Base-by-base conservation (phyloP, 2,797 vertebrate genomes). In the Diplodus sargus region DNA sequence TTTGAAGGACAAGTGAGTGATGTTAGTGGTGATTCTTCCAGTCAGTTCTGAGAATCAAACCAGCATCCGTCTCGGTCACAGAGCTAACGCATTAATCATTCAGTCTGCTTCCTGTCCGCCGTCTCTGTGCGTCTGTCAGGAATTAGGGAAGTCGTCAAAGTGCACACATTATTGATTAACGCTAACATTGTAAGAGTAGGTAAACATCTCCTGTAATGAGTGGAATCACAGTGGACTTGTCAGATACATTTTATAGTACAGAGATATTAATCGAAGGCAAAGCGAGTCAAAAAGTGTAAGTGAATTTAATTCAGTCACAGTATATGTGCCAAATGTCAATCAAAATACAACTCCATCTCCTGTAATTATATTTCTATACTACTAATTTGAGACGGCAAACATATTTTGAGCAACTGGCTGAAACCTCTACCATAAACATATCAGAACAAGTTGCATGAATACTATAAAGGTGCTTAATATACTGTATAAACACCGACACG, bases 1-100 rank as follows among this genome's bases (percentile, higher is more conserved):
- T 66, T 63, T 82, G 59, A 66, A 54, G 52, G 60, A 48, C 72
- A 68, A 65, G 62, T 70, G 77, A 77, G 66, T 62, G 56, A 82
- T 76, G 54, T 78, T 67, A 47, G 25, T 42, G 56, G 6, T 83
- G 56, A 77, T 69, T 78, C 54, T 52, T 56, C 15, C 22, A 56
- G 70, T 60, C 22, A 58, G 45, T 59, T 15, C 22, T 16, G 45
- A 42, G 53, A 67, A 70, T 71, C 54, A 58, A 48, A 67, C 73
- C 63, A 23, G 65, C 51, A 74, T 66, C 56, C 18, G 2, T 11
- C 53, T 63, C n/a, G 13, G 48, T 77, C 56, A 51, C 48, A 47
- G 57, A 70, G 48, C 34, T 23, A 67, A 61, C 14, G 68, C 71
- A 22, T 49, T 34, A 65, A 56, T 70, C n/a, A 34, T 30, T 43